phyloP scores from a whole-genome alignment of 2,113 vertebrate species.

The Oryzias melastigma region DNA sequence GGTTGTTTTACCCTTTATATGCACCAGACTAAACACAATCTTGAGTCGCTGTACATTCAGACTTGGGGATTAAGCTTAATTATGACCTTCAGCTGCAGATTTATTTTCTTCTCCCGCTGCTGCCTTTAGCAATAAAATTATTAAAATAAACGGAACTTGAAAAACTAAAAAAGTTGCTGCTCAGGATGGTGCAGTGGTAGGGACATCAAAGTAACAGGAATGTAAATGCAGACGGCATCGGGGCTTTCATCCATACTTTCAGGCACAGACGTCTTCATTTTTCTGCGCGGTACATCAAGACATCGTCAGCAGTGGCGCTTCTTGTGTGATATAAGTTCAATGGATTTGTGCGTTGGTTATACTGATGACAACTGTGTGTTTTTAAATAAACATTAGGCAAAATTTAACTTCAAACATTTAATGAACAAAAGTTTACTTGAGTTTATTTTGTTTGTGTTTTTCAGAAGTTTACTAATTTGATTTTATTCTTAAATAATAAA shows the following conservation, averaged over 20 bases:
- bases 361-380: too few species aligned
- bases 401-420: too few species aligned
- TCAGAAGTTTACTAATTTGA: too few species aligned
- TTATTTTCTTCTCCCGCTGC: conserved; percentile 13
- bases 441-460: too few species aligned
- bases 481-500: not conserved
- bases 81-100: conserved; percentile 14
- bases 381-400: too few species aligned
- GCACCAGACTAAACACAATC: not conserved
- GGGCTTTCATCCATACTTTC: conserved; percentile 20
- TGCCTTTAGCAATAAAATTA: not conserved
- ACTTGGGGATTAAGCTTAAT: conserved; percentile 19
- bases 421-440: too few species aligned
- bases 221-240: conserved; percentile 23
- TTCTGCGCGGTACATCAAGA: conserved; percentile 8
- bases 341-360: conserved; percentile 38
- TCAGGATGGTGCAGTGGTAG: conserved; percentile 26
- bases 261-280: conserved; percentile 22
- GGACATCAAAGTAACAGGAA: conserved; percentile 31
- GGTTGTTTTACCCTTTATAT: too few species aligned
- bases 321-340: conserved; percentile 17
- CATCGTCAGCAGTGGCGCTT: conserved; percentile 11
- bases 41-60: conserved; percentile 1
- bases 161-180: conserved; percentile 33
- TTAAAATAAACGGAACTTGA: too few species aligned